Conservation (phyloP, 2,888 invertebrate genomes). For the Monoplex corrugatus region DNA sequence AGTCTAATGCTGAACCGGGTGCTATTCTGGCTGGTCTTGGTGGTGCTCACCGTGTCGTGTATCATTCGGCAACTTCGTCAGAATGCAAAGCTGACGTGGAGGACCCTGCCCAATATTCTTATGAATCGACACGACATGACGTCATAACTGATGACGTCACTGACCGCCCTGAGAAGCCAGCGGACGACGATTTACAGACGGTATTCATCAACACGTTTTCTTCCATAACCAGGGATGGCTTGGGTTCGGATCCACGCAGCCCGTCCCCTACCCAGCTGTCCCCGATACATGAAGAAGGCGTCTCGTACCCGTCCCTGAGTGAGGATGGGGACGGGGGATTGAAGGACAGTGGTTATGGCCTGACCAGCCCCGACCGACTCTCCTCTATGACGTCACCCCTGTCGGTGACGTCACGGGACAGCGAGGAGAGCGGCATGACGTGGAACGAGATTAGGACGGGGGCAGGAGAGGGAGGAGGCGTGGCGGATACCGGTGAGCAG, state of each 20-base stretch:
- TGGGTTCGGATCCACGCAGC: not conserved
- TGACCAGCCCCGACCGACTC: not conserved
- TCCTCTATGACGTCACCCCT: slow-evolving; percentile 29
- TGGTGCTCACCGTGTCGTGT: not conserved
- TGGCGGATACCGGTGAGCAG: not conserved
- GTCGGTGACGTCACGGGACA: slow-evolving; percentile 5
- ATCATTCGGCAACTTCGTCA: not conserved
- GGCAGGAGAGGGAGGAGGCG: not conserved
- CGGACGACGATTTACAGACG: not conserved
- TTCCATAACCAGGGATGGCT: not conserved
- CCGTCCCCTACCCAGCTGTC: slow-evolving; percentile 38
- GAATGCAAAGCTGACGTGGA: not conserved
- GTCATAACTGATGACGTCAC: not conserved
- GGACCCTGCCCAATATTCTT: not conserved
- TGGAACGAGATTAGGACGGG: not conserved
- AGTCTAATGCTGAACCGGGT: not conserved
- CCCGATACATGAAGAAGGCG: slow-evolving; percentile 40
- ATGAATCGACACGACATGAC: not conserved
- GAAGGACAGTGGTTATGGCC: slow-evolving; percentile 34
- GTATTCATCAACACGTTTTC: not conserved
- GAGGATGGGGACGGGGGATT: slow-evolving; percentile 4
- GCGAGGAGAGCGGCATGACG: slow-evolving; percentile 13
- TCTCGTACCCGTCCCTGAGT: not conserved
- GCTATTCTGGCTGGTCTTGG: too few species aligned
- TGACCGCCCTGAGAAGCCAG: not conserved